A percentile compares a stretch with the other conserved stretches of the same genome.
phyloP scores from a whole-genome alignment of 2,113 vertebrate species.

The Oceanites oceanicus region DNA sequence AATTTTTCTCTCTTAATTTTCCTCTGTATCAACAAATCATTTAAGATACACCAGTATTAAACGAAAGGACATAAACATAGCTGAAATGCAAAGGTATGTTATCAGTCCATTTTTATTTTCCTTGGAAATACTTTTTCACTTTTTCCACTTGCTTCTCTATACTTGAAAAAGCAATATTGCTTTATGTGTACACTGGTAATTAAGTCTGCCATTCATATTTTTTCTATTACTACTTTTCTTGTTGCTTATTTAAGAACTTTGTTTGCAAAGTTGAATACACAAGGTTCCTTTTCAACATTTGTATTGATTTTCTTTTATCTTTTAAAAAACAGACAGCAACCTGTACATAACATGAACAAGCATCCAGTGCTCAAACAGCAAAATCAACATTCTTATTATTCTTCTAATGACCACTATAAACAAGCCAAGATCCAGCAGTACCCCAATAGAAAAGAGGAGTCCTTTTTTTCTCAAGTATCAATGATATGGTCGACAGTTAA shows the following conservation, averaged over 20 bases:
- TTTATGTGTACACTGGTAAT: neutral
- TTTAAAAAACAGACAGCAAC: slow-evolving; percentile 3
- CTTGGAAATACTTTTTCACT: neutral
- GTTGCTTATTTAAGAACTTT: slow-evolving; percentile 26
- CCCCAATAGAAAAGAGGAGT: neutral
- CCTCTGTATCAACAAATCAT: neutral
- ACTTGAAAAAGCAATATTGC: neutral
- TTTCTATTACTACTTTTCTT: slow-evolving; percentile 5
- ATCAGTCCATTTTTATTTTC: neutral
- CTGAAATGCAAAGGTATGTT: slow-evolving; percentile 3
- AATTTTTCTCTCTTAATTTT: neutral
- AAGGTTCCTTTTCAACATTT: slow-evolving; percentile 3
- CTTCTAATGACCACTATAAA: neutral
- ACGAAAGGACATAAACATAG: neutral
- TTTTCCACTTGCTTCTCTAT: neutral
- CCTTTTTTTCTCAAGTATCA: neutral
- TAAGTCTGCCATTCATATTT: slow-evolving; percentile 4
- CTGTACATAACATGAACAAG: neutral
- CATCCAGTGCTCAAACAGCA: neutral
- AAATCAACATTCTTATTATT: slow-evolving; percentile 3
- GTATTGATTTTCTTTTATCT: slow-evolving; percentile 53
- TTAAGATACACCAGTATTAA: neutral
- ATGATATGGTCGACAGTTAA: neutral
- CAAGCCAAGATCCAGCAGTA: neutral
- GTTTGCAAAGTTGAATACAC: slow-evolving; percentile 11